Evolutionary conservation across 2,797 vertebrate species (phyloP).

Genomic region (Myotis myotis): DNA sequence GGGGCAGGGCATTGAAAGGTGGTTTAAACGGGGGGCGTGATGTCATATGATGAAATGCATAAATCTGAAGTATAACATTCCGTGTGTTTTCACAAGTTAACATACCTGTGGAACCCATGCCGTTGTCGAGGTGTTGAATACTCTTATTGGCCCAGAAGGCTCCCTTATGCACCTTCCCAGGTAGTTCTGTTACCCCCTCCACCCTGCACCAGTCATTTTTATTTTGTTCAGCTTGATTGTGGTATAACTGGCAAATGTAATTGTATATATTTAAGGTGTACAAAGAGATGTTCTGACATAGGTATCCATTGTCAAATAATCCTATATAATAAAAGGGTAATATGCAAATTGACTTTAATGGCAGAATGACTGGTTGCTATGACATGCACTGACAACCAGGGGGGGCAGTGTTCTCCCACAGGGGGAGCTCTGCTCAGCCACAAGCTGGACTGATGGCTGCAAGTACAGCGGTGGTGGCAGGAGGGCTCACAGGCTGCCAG

Average conservation of each 20-base stretch:
- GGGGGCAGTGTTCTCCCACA: no score
- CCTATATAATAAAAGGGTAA: no score
- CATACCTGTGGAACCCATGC: background rate
- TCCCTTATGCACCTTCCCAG: background rate
- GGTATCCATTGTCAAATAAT: background rate
- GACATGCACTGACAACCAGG: no score
- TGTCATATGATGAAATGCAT: background rate
- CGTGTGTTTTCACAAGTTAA: background rate
- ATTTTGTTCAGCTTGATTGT: background rate
- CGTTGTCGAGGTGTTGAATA: background rate
- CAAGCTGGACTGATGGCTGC: no score
- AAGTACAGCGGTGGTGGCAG: no score
- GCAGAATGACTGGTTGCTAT: no score
- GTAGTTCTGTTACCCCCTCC: fast-evolving
- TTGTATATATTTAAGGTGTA: background rate
- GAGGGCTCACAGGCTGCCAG: no score
- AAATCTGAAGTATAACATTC: background rate
- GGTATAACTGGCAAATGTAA: background rate
- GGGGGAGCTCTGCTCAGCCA: no score
- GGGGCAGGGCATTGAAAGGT: background rate
- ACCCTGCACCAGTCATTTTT: fast-evolving
- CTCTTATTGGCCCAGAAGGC: background rate
- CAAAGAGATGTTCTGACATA: background rate
- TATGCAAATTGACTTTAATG: no score
- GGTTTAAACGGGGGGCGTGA: background rate